Percentiles rank a stretch among this genome's conserved stretches.
These are phyloP conservation scores for Pseudochaenichthys georgianus DNA, from an alignment of 2,797 vertebrate species.

Conservation along the genomic window DNA sequence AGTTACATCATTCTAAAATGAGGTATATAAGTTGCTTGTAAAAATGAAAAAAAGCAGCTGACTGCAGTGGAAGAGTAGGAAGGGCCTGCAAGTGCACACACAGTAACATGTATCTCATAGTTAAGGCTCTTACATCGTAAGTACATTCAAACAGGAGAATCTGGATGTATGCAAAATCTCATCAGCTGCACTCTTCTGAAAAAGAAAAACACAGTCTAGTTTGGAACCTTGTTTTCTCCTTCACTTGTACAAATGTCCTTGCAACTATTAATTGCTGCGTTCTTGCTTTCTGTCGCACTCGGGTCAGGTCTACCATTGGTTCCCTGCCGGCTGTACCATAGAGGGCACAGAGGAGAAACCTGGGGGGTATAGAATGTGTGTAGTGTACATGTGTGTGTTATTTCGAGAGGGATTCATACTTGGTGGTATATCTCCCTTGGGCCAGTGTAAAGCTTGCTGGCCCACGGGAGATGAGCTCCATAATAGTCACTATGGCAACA, in stretches of 20 bases:
- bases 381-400: conserved; percentile 41
- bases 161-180: conserved; percentile 22
- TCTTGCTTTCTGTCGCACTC: conserved; percentile 42
- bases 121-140: conserved; percentile 38
- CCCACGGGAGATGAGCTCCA: conserved; percentile 79
- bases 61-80: conserved; percentile 6
- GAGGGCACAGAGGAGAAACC: conserved; percentile 59
- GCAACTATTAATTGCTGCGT: too few relatives aligned
- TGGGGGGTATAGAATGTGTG: conserved; percentile 27
- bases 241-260: conserved; percentile 38
- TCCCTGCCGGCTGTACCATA: conserved; percentile 44
- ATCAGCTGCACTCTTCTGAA: conserved; percentile 41
- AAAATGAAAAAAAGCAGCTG: conserved; percentile 17
- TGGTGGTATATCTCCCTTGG: conserved; percentile 8
- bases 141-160: conserved; percentile 33
- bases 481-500: conserved; percentile 85
- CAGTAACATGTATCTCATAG: conserved; percentile 12
- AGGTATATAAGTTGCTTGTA: neutral
- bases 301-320: conserved; percentile 68
- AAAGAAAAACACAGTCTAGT: conserved; percentile 31
- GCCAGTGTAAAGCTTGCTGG: conserved; percentile 72
- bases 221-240: too few relatives aligned
- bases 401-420: conserved; percentile 50
- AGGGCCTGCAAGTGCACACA: conserved; percentile 15
- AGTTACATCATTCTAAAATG: neutral